Evolutionary conservation across 2,797 vertebrate genomes (phyloP).

Genomic region (Pterois miles): DNA sequence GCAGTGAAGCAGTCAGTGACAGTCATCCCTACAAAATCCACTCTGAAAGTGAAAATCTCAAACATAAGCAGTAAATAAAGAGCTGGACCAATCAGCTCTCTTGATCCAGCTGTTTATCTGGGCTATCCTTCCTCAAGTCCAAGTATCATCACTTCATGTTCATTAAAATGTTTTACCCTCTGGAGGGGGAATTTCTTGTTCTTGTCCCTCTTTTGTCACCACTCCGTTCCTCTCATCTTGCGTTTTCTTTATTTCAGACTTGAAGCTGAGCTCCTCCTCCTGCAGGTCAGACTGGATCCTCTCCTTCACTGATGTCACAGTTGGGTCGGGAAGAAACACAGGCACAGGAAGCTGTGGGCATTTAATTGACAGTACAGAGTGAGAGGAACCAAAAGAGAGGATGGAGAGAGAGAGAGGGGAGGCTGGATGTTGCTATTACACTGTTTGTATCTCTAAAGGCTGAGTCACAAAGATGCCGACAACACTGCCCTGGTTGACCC

Average conservation of each 20-base stretch:
- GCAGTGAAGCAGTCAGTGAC: no score
- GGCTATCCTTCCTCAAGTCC: neutral
- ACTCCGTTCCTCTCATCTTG: neutral
- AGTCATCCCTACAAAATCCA: no score
- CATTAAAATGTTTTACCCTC: neutral
- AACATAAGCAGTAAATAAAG: neutral
- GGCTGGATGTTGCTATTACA: neutral
- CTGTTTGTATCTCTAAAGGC: neutral
- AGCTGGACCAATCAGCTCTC: neutral
- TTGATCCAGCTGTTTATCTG: neutral
- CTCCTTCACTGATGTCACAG: neutral
- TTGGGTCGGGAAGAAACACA: conserved; percentile 13
- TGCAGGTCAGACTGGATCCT: fast-evolving
- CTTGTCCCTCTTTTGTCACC: neutral
- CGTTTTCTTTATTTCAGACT: neutral
- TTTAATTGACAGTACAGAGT: neutral
- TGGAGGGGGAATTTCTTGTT: fast-evolving
- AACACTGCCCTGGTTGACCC: no score
- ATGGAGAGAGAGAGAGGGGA: neutral
- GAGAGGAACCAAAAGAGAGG: neutral
- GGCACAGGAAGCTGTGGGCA: conserved; percentile 56
- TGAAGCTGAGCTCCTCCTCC: neutral
- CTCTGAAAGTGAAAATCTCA: no score
- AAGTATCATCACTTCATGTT: neutral
- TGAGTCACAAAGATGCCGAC: neutral